Evolutionary conservation across 2,797 vertebrate species (phyloP), one percentile per base, ranked within the genome.

Genomic region (Botia kubotai): DNA sequence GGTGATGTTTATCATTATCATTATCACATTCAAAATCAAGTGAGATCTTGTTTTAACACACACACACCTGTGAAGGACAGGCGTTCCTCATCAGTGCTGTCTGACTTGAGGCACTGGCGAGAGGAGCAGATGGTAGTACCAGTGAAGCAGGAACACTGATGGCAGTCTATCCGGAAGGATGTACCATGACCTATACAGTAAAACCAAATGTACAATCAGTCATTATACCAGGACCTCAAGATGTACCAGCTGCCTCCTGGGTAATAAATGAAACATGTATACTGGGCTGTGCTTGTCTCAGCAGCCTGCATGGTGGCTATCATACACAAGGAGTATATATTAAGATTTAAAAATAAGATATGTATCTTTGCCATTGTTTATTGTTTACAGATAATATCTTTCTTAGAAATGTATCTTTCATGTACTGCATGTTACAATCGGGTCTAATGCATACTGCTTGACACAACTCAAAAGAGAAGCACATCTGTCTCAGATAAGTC

Each of bases 81-180:
- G 1, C 87, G 93, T 72, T 96, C 94, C 12, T 95, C 94, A 0
- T 96, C 93, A 0, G 95, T 94, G 77, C 92, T 95, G 62, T 94
- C 91, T 26, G 91, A 87, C 62, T 87, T 90, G 3, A 95, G 90
- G 81, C 97, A 99, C 57, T 95, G 93, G 29, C 96, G 95, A 0
- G 92, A 94, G 0, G 95, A 96, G 87, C 98, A 99, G 82, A 96
- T 91, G 85, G 94, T 90, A 36, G 95, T 95, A 0, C 97, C 98
- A 67, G 95, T 94, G 14, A 96, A 97, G 89, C 98, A 99, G 79
- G 94, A 97, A 65, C 98, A 99, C 69, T 92, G 91, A 72, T 96
- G 95, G 84, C 98, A 99, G 87, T 97, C 93, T 0, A 96, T 87
- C 83, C 88, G 94, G 89, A 98, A 98, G 52, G 96, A 95, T 0